Percentiles rank a stretch among this genome's conserved stretches.
Evolutionary conservation across 1,140 invertebrate genomes (phyloP).

Genomic region (Vanessa atalanta): DNA sequence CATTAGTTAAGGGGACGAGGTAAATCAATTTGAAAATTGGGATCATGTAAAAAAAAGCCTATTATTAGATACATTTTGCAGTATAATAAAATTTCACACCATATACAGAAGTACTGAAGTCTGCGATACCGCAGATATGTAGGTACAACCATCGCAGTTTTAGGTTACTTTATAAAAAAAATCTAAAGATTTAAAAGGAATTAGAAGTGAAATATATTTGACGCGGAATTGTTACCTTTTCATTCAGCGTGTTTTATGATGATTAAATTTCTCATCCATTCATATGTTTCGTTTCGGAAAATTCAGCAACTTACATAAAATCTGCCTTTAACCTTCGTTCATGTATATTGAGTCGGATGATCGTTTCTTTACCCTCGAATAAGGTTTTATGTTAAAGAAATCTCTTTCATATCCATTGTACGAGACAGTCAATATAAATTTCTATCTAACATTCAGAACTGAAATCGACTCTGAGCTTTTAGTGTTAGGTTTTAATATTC

Average conservation of each 20-base stretch:
- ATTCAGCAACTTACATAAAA: constrained; percentile 1
- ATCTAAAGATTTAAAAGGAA: no score
- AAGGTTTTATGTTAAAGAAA: constrained; percentile 31
- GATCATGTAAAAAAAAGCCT: background rate
- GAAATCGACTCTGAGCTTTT: constrained; percentile 8
- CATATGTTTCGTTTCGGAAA: background rate
- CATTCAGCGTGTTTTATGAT: background rate
- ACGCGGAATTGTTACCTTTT: background rate
- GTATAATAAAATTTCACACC: background rate
- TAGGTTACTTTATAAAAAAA: no score
- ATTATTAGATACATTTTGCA: background rate
- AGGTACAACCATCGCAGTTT: no score
- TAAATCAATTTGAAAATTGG: constrained; percentile 26
- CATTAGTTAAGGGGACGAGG: constrained; percentile 28
- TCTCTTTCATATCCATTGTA: constrained; percentile 28
- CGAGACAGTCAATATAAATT: constrained; percentile 22
- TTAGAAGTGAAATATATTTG: background rate
- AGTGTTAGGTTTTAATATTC: constrained; percentile 25
- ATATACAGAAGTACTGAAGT: background rate
- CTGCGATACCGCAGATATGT: no score
- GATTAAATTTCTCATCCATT: background rate
- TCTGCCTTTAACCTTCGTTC: constrained; percentile 20
- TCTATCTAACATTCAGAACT: background rate
- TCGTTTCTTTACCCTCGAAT: constrained; percentile 27
- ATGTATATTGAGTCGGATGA: constrained; percentile 27